Evolutionary conservation across 2,888 invertebrate species (phyloP).

Genomic region (Masnerella sp.): DNA sequence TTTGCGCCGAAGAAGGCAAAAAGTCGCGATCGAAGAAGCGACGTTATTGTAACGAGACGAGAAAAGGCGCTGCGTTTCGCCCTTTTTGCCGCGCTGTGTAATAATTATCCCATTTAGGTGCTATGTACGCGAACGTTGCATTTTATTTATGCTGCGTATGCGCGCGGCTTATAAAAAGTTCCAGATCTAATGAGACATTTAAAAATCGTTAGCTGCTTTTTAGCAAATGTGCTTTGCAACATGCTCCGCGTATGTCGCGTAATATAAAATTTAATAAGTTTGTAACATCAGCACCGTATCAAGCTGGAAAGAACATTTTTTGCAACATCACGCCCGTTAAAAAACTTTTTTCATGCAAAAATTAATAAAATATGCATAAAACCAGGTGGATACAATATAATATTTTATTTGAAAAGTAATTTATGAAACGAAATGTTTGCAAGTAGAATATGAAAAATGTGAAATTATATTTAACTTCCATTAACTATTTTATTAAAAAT

Average conservation of each 20-base stretch:
- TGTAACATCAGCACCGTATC: neutral
- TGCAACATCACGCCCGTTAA: too few relatives aligned
- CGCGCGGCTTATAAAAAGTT: constrained; percentile 17
- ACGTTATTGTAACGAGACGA: constrained; percentile 12
- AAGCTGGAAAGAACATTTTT: too few relatives aligned
- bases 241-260: neutral
- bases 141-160: constrained; percentile 27
- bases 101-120: constrained; percentile 28
- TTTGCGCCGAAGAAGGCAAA: too few relatives aligned
- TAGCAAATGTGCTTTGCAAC: constrained; percentile 7
- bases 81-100: constrained; percentile 13
- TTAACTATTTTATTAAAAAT: neutral
- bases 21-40: constrained; percentile 2
- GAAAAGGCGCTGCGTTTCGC: constrained; percentile 3
- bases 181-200: constrained; percentile 30
- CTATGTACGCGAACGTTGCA: neutral
- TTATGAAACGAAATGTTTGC: too few relatives aligned
- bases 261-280: constrained; percentile 11
- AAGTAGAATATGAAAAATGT: neutral
- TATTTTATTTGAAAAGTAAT: too few relatives aligned
- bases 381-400: too few relatives aligned
- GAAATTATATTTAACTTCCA: neutral
- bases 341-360: too few relatives aligned
- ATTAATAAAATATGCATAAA: too few relatives aligned
- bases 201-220: constrained; percentile 26